Percentiles rank a stretch among this genome's conserved stretches.
Conservation (phyloP, 2,113 vertebrate species). For the Sylvicapra grimmia region DNA sequence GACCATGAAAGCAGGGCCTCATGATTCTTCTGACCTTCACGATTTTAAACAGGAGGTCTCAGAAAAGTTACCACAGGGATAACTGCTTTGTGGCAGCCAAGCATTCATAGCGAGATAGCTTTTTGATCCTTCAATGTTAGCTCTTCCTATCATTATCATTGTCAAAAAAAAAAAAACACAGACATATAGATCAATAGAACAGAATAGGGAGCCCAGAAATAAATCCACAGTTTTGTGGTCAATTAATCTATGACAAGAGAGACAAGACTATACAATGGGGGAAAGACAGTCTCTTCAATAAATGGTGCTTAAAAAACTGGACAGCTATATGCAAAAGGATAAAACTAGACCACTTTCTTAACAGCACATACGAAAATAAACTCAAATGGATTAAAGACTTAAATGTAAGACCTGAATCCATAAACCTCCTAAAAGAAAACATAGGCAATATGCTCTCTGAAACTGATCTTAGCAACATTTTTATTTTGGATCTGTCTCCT, state of each 20-base stretch:
- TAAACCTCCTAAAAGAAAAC: background rate
- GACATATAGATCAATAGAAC: background rate
- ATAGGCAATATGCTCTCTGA: background rate
- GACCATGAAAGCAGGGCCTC: background rate
- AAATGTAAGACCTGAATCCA: background rate
- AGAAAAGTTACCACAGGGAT: background rate
- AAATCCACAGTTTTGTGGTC: background rate
- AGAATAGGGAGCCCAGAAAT: background rate
- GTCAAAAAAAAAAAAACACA: background rate
- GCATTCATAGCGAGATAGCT: rapidly evolving
- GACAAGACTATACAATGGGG: background rate
- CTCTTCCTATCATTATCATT: background rate
- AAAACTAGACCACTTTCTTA: background rate
- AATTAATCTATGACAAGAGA: background rate
- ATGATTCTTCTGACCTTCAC: background rate
- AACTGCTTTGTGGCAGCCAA: background rate
- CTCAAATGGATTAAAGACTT: background rate
- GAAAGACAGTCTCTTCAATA: background rate
- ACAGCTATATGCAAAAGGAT: background rate
- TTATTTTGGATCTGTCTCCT: background rate
- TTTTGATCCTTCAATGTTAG: background rate
- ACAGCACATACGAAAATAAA: background rate
- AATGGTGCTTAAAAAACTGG: background rate
- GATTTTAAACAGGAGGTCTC: background rate
- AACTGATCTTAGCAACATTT: background rate